Evolutionary conservation across 2,113 vertebrate species (phyloP).

Genomic region (Centropus bengalensis): DNA sequence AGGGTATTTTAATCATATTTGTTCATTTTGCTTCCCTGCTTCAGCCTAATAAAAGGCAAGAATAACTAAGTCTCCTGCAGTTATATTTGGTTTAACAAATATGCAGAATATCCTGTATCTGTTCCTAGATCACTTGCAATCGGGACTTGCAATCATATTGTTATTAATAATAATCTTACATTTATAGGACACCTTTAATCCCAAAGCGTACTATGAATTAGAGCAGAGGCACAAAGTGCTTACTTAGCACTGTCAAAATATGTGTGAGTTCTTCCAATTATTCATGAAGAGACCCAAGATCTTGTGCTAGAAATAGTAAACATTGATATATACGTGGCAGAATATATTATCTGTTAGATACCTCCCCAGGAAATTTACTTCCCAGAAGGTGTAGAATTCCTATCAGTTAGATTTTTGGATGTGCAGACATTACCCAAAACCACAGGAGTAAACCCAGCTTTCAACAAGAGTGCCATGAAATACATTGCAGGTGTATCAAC

Average conservation of each 20-base stretch:
- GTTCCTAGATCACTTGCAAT: neutral
- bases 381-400: neutral
- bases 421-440: neutral
- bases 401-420: constrained; percentile 14
- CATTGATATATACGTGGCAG: neutral
- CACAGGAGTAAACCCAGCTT: neutral
- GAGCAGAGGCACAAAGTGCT: neutral
- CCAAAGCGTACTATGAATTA: constrained; percentile 33
- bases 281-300: neutral
- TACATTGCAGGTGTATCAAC: neutral
- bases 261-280: neutral
- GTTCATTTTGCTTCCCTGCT: neutral
- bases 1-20: neutral
- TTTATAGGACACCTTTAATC: constrained; percentile 38
- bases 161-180: constrained; percentile 26
- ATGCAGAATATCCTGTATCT: neutral
- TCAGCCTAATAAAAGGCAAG: constrained; percentile 1
- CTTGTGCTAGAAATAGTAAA: neutral
- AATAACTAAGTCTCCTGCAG: neutral
- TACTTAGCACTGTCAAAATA: constrained; percentile 10
- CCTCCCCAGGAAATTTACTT: neutral
- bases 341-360: neutral
- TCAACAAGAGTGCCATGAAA: neutral
- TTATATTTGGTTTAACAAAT: constrained; percentile 28
- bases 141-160: neutral